Conservation (phyloP, 30 jellyfish, hydroid and myxozoan species). For the Sanderia malayensis region DNA sequence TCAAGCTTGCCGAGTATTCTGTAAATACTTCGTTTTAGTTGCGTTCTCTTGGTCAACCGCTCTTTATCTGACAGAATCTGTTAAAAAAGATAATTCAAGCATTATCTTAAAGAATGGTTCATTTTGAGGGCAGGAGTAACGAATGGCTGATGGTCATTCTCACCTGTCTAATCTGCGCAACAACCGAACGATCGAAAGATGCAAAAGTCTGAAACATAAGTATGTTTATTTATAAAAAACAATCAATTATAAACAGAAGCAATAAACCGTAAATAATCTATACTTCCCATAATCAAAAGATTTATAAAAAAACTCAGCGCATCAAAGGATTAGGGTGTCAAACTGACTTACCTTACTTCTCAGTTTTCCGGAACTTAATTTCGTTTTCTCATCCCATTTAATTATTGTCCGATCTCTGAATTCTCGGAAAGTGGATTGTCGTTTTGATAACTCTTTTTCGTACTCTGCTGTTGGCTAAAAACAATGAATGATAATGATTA, state of each 20-base stretch:
- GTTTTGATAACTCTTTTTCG: conserved; percentile 64
- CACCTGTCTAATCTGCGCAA: conserved; percentile 78
- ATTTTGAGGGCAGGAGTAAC: too few species aligned
- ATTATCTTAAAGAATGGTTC: too few species aligned
- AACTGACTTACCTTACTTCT: conserved; percentile 70
- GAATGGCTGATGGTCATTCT: background rate
- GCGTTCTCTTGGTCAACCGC: conserved; percentile 78
- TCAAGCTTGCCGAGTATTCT: conserved; percentile 47
- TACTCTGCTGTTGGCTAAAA: conserved; percentile 46
- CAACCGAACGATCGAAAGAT: conserved; percentile 69
- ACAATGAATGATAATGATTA: background rate
- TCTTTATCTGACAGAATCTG: conserved; percentile 72
- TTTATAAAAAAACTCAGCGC: too few species aligned
- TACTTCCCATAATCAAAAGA: too few species aligned
- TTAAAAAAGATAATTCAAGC: too few species aligned
- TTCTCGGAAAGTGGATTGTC: conserved; percentile 27
- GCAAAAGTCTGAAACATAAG: conserved; percentile 55
- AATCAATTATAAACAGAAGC: too few species aligned
- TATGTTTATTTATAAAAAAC: too few species aligned
- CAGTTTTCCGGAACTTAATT: conserved; percentile 60
- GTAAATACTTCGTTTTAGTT: conserved; percentile 71
- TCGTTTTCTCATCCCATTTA: conserved; percentile 86
- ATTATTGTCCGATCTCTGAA: conserved; percentile 45
- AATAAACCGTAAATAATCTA: too few species aligned
- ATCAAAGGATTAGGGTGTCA: too few species aligned